Evolutionary conservation across 2,888 invertebrate genomes (phyloP), one percentile per base, ranked within the genome.

Genomic region (Pollenia labialis): DNA sequence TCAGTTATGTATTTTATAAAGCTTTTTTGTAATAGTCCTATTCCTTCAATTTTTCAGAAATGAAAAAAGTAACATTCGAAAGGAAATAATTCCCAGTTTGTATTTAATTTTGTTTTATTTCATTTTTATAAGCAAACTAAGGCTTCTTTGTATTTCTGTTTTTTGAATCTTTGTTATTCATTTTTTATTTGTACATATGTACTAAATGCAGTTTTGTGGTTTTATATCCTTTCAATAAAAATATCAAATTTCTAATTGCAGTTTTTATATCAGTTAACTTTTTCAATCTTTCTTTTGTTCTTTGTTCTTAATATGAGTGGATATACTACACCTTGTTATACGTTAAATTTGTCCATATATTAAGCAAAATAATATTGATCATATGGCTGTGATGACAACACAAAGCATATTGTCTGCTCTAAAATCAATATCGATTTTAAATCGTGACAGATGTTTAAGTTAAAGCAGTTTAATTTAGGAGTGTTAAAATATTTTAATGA

Each of bases 161-260:
- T 64, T 32, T 6, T 4, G 14, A 56, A 14, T n/a, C 9, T 68
- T 23, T 58, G 16, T 50, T 46, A 11, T 68, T 1, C 62, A 69
- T 60, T 44, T 52, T 44, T 74, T 76, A 42, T n/a, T n/a, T 72
- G 23, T 23, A 23, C 23, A 23, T 23, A 54, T 71, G 42, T 68
- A 83, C 71, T 76, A 86, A 86, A 86, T 83, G 86, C 87, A 85
- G 82, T 87, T 85, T 81, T 85, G 83, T 83, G 85, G 85, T 88
- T 88, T 81, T 77, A 79, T 92, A 92, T 91, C 91, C 92, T 91
- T 91, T 92, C 91, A 92, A 92, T 92, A 92, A 92, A 92, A 92
- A 90, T 92, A 92, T 92, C 92, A 91, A 90, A 91, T 92, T 92
- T 92, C 92, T 91, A 91, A 92, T 91, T 92, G 91, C 91, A 90